Evolutionary conservation across 92 coral and sea anemone genomes (phyloP).

Genomic region (Zoanthus gigantus): DNA sequence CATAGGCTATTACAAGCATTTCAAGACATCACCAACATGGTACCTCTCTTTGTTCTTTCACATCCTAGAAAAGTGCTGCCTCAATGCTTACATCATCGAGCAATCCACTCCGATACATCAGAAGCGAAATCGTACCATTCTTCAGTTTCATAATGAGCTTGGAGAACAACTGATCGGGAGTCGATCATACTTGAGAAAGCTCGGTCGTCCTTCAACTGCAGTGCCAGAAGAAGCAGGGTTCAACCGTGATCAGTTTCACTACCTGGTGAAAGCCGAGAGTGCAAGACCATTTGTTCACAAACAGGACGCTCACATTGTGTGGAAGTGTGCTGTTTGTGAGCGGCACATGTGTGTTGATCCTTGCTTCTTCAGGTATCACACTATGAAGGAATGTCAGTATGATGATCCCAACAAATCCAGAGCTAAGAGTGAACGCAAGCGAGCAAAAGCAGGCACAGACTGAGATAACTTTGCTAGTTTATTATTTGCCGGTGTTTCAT

Average conservation of each 20-base stretch:
- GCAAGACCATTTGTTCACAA: background rate
- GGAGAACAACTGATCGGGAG: constrained; percentile 34
- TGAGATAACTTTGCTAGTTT: background rate
- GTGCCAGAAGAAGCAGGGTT: background rate
- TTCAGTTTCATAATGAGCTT: background rate
- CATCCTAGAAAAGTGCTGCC: too few relatives aligned
- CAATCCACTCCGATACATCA: too few relatives aligned
- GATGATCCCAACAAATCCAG: constrained; percentile 50
- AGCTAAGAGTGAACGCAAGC: constrained; percentile 37
- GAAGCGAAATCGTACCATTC: too few relatives aligned
- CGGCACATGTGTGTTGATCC: constrained; percentile 51
- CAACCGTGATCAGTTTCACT: too few relatives aligned
- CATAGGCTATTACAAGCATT: constrained; percentile 7
- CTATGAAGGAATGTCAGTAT: constrained; percentile 14
- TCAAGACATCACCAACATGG: background rate
- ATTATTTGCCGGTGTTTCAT: too few relatives aligned
- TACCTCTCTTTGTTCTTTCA: too few relatives aligned
- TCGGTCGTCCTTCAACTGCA: constrained; percentile 28
- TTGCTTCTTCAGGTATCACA: constrained; percentile 23
- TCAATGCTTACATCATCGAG: too few relatives aligned
- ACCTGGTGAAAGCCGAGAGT: too few relatives aligned
- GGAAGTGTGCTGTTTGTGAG: constrained; percentile 49
- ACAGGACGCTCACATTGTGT: background rate
- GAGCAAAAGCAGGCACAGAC: constrained; percentile 23
- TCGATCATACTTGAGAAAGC: background rate